These are phyloP conservation scores for Rhopalosiphum maidis DNA, from an alignment of 1,140 invertebrate species.

Conservation along the genomic window DNA sequence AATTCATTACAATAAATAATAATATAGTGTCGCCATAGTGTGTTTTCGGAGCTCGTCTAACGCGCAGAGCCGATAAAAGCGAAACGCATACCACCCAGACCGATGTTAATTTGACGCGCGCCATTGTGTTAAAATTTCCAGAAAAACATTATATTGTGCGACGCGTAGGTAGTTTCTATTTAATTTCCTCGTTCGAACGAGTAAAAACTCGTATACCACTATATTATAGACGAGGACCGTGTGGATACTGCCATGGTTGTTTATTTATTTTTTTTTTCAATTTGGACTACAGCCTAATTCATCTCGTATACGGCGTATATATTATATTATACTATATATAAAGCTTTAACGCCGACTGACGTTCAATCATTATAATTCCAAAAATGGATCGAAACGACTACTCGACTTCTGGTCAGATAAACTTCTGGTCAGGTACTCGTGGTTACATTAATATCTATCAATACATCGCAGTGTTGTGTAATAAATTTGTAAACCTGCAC, in stretches of 20 bases:
- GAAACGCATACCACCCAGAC: not conserved
- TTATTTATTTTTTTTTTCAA: not conserved
- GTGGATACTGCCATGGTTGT: not conserved
- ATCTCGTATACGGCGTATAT: not conserved
- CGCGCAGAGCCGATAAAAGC: not conserved
- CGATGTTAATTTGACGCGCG: not conserved
- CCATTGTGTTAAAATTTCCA: not conserved
- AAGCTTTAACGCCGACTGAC: not conserved
- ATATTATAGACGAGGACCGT: not conserved
- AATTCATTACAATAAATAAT: not conserved
- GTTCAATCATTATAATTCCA: not conserved
- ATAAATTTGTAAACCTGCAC: not conserved
- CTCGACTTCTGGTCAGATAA: not conserved
- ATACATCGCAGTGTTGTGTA: not conserved
- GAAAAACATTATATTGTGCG: not conserved
- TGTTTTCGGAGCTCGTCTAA: not conserved
- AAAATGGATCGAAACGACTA: conserved; percentile 25
- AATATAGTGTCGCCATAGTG: not conserved
- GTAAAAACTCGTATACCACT: not conserved
- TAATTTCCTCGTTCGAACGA: not conserved
- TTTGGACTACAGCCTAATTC: conserved; percentile 9
- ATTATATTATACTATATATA: not conserved
- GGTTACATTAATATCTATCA: not conserved
- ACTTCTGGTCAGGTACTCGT: not conserved
- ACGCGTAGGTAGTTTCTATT: not conserved